These are phyloP conservation scores for Manis javanica DNA, from an alignment of 2,797 vertebrate species.

Conservation along the genomic window DNA sequence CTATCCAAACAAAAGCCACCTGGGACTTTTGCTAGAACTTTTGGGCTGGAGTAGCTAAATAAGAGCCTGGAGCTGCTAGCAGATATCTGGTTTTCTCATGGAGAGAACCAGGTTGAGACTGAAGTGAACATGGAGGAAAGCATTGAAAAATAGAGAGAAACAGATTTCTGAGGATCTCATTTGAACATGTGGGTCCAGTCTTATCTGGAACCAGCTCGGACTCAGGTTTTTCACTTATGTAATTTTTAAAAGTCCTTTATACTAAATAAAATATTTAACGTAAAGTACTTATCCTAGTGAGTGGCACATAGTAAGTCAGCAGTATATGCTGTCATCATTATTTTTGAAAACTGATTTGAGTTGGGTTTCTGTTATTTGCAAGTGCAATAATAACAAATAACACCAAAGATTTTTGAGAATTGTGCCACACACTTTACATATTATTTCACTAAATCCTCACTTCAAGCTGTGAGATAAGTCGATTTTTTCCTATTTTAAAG, in stretches of 20 bases:
- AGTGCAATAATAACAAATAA: not conserved
- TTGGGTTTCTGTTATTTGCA: conserved; percentile 3
- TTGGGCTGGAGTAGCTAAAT: not conserved
- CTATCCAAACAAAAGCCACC: not conserved
- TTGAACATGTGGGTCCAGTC: not conserved
- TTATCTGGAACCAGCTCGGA: not conserved
- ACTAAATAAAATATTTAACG: not conserved
- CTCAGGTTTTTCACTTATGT: not conserved
- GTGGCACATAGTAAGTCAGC: not conserved
- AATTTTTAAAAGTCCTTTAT: conserved; percentile 15
- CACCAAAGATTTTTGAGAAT: not conserved
- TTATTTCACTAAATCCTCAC: conserved; percentile 22
- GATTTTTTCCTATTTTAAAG: not conserved
- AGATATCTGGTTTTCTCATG: not conserved
- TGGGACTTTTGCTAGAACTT: not conserved
- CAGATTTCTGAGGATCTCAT: not conserved
- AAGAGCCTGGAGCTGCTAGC: not conserved
- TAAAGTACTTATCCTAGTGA: not conserved
- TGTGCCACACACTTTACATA: not conserved
- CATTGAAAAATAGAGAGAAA: not conserved
- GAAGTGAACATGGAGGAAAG: not conserved
- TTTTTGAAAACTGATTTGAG: conserved; percentile 29
- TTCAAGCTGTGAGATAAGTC: not conserved
- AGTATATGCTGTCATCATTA: not conserved
- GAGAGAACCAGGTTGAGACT: not conserved